Base-by-base conservation (phyloP, 2,113 vertebrate species). In the Paedocypris sp. region DNA sequence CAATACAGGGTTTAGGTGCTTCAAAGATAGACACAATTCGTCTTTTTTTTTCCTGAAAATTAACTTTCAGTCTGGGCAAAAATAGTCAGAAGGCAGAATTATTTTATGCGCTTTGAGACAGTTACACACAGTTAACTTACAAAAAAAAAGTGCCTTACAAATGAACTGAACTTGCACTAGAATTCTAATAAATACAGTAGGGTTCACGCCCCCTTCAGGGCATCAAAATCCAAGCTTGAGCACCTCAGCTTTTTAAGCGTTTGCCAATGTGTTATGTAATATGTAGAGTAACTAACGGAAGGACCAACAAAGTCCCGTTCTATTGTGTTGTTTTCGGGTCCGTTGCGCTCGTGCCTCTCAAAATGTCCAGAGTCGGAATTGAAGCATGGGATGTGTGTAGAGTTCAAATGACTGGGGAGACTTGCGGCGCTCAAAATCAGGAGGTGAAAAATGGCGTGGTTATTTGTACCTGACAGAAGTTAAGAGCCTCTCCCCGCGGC, bases 401-500 rank as follows among this genome's bases (percentile, higher is more conserved):
- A 85, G 79, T 85, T 86, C 79, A 83, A 78, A 77, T 80, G 80
- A 86, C 79, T 77, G 62, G 77, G 77, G 67, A 81, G 82, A 83
- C 80, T 84, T 83, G 76, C 81, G 75, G 73, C 75, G 81, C 84
- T 81, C 73, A 82, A 85, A 83, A 85, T 80, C 75, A 73, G 73
- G 70, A 72, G 74, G 81, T 86, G 83, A 87, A 86, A 87, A 85
- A 87, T 85, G 79, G 82, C 60, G 48, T 77, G 80, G 79, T 85
- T 86, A 85, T 86, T 86, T 86, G 82, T 85, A 77, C 81, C 79
- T 86, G 85, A 86, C 84, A 87, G 84, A 84, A 86, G 85, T 86
- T 86, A 87, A 86, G 82, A 86, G 85, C 79, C 79, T 84, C 75
- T 86, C 85, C 84, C 83, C 32, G 71, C 75, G 81, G 81, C 79